phyloP scores from a whole-genome alignment of 2,113 vertebrate genomes.

The Mormyrus lacerda region DNA sequence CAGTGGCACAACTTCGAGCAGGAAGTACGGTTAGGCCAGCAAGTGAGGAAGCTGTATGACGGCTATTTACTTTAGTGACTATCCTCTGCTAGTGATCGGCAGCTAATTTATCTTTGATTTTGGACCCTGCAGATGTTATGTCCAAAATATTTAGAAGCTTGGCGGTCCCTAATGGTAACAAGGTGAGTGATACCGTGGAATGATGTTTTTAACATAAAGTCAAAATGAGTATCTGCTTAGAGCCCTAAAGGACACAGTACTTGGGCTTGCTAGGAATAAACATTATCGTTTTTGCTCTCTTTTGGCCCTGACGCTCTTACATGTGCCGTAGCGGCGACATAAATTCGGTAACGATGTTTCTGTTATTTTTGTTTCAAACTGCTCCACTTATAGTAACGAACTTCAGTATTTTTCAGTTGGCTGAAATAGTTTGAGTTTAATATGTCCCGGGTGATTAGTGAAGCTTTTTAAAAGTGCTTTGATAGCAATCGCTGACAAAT shows the following conservation, averaged over 20 bases:
- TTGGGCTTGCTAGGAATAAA: background rate
- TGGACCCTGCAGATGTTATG: slow-evolving; percentile 60
- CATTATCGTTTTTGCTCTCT: background rate
- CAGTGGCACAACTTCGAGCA: slow-evolving; percentile 82
- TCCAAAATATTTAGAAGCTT: slow-evolving; percentile 73
- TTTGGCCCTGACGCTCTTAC: background rate
- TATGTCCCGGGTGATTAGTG: background rate
- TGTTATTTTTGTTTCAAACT: background rate
- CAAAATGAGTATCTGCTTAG: background rate
- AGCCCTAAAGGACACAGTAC: background rate
- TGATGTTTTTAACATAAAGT: background rate
- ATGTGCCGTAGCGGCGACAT: background rate
- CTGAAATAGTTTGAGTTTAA: background rate
- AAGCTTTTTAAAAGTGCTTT: background rate
- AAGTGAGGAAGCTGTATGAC: slow-evolving; percentile 56
- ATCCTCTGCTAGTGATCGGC: slow-evolving; percentile 14
- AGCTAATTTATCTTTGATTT: slow-evolving; percentile 18
- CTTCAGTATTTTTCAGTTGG: background rate
- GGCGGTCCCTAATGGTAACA: slow-evolving; percentile 69
- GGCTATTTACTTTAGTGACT: slow-evolving; percentile 27
- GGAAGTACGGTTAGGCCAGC: slow-evolving; percentile 70
- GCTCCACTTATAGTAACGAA: background rate
- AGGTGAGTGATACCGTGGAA: slow-evolving; percentile 68
- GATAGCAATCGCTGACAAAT: background rate
- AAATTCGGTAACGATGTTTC: background rate